Base-by-base conservation (phyloP, 1,140 invertebrate genomes). In the Zaprionus capensis region DNA sequence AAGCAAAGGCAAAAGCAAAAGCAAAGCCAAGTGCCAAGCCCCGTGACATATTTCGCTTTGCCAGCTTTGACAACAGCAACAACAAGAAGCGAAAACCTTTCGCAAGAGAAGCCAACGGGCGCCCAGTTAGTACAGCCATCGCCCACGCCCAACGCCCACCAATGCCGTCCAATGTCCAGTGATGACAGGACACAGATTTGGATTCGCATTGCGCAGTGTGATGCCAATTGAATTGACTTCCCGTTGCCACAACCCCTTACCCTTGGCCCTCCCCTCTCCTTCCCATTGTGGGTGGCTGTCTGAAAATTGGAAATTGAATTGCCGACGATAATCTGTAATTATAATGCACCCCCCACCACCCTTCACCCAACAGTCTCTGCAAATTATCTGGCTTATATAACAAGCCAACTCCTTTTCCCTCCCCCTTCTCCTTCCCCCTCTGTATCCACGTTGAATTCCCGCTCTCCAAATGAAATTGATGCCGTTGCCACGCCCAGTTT, bases 301-400 rank as follows among this genome's bases (percentile, higher is more conserved):
- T 41, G 15, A 5, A 51, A 71, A 56, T 44, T 44, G 38, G 5
- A 55, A 67, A 78, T 72, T 67, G 38, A 72, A 73, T 82, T 65
- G 20, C 51, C 4, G 15, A 22, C 51, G 68, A 83, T 83, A 72
- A 83, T 77, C 77, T 84, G 73, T 84, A 80, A 84, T 84, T 84
- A 84, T 84, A 74, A 71, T 77, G 66, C 57, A 36, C 44, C 44
- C 44, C 41, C n/a, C 7, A 4, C 7, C 41, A 6, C 41, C 7
- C 0, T 7, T 1, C 2, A 0, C 9, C 9, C n/a, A 9, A 2
- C 38, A 15, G 38, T 15, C 15, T 41, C 20, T 44, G 75, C 75
- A 46, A 78, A 72, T 66, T 78, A 61, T 24, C 46, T 22, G 46
- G 7, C 20, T 24, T 51, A 51, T 78, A 67, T 58, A 82, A 82